A percentile compares a stretch with the other conserved stretches of the same genome.
Conservation (phyloP, 2,797 vertebrate species). For the Mycteria americana region DNA sequence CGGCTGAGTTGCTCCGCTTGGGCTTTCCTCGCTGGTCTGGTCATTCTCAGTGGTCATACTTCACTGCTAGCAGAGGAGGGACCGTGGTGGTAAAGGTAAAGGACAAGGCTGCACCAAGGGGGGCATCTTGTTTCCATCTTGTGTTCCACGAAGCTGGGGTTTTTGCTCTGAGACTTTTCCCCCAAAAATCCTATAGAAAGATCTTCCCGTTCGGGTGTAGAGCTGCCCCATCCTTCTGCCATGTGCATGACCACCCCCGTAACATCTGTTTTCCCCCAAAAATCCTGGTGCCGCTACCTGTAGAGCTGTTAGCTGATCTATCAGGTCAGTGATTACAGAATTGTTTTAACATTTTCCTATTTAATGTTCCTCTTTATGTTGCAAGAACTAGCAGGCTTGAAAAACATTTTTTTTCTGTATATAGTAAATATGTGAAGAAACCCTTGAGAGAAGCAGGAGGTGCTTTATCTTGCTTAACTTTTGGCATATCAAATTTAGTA, state of each 20-base stretch:
- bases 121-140: background rate
- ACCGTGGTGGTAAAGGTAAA: background rate
- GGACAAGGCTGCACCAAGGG: background rate
- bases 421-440: background rate
- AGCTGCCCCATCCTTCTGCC: background rate
- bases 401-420: background rate
- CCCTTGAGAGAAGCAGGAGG: background rate
- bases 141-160: background rate
- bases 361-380: background rate
- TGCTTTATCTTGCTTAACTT: background rate
- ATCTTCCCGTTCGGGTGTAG: background rate
- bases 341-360: background rate
- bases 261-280: accelerated
- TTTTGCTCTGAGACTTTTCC: background rate
- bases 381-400: background rate
- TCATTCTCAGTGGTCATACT: background rate
- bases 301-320: background rate
- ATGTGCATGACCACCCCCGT: background rate
- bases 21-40: background rate
- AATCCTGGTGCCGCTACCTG: accelerated
- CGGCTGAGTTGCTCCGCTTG: background rate
- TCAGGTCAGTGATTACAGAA: background rate
- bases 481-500: background rate
- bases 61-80: background rate
- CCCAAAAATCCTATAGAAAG: background rate